Conservation (phyloP, 2,888 invertebrate species). For the Drosophila setosimentum region DNA sequence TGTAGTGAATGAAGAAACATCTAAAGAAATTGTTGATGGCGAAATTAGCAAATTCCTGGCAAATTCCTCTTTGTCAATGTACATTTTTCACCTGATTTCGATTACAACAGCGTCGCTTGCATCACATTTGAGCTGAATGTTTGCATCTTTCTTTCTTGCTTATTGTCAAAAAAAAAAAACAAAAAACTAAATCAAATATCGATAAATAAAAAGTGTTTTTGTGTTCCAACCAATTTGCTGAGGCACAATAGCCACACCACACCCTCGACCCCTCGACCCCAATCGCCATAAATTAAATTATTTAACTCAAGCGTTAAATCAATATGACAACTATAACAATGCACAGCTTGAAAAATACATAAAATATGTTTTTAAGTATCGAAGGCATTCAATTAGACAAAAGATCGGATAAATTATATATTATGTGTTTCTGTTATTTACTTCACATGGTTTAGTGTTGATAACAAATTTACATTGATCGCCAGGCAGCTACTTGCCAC, state of each 20-base stretch:
- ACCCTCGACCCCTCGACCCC: background rate
- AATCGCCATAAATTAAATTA: slow-evolving; percentile 62
- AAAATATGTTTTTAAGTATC: slow-evolving; percentile 8
- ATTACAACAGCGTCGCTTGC: slow-evolving; percentile 29
- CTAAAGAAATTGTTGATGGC: too few relatives aligned
- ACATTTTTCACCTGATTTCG: background rate
- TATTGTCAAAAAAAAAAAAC: background rate
- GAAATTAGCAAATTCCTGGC: too few relatives aligned
- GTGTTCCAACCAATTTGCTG: slow-evolving; percentile 66
- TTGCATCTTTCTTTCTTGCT: slow-evolving; percentile 11
- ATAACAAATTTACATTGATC: slow-evolving; percentile 4
- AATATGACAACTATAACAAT: slow-evolving; percentile 36
- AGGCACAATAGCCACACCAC: slow-evolving; percentile 24
- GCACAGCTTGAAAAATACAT: background rate
- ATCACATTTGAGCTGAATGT: slow-evolving; percentile 22
- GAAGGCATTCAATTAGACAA: slow-evolving; percentile 8
- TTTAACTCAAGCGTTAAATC: slow-evolving; percentile 32
- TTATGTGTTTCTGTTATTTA: background rate
- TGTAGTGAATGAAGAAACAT: too few relatives aligned
- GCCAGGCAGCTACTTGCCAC: background rate
- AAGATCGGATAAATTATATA: slow-evolving; percentile 11
- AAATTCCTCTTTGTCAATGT: background rate
- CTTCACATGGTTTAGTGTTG: background rate
- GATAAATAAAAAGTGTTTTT: slow-evolving; percentile 5
- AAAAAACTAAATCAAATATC: background rate